phyloP scores from a whole-genome alignment of 2,888 invertebrate genomes.

The Scelioninae gen. 2 region DNA sequence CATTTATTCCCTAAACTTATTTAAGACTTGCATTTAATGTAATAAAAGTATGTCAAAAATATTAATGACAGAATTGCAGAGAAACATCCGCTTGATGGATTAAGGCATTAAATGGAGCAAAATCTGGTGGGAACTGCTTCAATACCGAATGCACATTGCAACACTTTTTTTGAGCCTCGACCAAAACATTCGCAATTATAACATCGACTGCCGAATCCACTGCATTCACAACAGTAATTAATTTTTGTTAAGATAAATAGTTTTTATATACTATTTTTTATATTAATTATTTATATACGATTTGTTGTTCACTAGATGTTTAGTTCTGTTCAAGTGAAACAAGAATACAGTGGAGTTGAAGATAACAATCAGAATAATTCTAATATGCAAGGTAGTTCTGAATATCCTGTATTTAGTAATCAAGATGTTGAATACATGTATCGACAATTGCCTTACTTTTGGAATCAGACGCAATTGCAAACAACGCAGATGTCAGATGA shows the following conservation, averaged over 20 bases:
- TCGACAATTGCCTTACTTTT: constrained; percentile 72
- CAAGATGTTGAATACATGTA: constrained; percentile 73
- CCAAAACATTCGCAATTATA: constrained; percentile 39
- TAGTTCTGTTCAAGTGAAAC: constrained; percentile 73
- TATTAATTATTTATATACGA: constrained; percentile 27
- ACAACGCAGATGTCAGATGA: constrained; percentile 67
- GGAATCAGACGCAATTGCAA: constrained; percentile 71
- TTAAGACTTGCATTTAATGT: no score
- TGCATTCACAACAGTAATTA: constrained; percentile 51
- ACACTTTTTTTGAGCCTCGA: constrained; percentile 33
- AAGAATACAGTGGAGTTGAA: constrained; percentile 71
- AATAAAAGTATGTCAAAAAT: no score
- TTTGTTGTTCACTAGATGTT: constrained; percentile 69
- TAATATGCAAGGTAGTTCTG: constrained; percentile 66
- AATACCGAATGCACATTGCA: constrained; percentile 43
- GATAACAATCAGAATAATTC: constrained; percentile 67
- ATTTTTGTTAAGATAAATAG: constrained; percentile 28
- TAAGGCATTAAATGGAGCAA: constrained; percentile 49
- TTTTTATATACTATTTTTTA: constrained; percentile 28
- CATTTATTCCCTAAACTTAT: no score
- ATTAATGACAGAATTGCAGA: constrained; percentile 32
- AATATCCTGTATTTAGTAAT: constrained; percentile 71
- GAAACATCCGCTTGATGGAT: constrained; percentile 4
- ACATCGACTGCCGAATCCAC: constrained; percentile 25
- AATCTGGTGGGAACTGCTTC: constrained; percentile 41